Base-by-base conservation (phyloP, 2,113 vertebrate species). In the Cryptomyrus ogoouensis region DNA sequence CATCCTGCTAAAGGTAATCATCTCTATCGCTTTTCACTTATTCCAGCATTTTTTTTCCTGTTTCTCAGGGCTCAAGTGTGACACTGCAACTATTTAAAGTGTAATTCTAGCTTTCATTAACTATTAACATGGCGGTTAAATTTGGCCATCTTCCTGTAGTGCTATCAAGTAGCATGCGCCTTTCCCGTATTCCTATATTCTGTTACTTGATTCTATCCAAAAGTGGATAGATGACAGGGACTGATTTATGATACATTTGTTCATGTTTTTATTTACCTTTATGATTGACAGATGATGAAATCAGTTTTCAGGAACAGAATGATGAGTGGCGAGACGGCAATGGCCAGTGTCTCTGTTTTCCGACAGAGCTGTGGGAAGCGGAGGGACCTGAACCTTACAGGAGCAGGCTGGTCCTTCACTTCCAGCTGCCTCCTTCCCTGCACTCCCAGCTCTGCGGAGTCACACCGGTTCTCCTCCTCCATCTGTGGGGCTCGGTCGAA, bases 401-500 rank as follows among this genome's bases (percentile, higher is more conserved):
- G 0, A 62, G 95, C 0, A 74, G 0, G 5, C 35, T 96, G 88
- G 93, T 92, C 89, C 92, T 96, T 91, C 92, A 93, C 91, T 85
- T 94, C 90, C 91, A 90, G 13, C 88, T 27, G 80, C 91, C 93
- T 31, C 56, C 85, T n/a, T 27, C 47, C 5, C 31, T 39, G 35
- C 66, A 31, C 39, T 6, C 80, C 19, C 90, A 89, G 31, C 90
- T 91, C 31, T 90, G 89, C 17, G 86, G 52, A 80, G 56, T 44
- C 4, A 92, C 89, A 4, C 92, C 93, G 0, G 88, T 94, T 44
- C 90, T 95, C 91, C 89, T 96, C 35, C 84, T 96, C 89, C 92
- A 74, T 0, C 92, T 93, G 83, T 90, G 93, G 70, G 91, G 89
- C 47, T 90, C 91, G 3, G 15, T 89, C 15, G 27, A 89, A 35